Evolutionary conservation across 2,888 invertebrate species (phyloP), one percentile per base, ranked within the genome.

Genomic region (Caenorhabditis sp.): DNA sequence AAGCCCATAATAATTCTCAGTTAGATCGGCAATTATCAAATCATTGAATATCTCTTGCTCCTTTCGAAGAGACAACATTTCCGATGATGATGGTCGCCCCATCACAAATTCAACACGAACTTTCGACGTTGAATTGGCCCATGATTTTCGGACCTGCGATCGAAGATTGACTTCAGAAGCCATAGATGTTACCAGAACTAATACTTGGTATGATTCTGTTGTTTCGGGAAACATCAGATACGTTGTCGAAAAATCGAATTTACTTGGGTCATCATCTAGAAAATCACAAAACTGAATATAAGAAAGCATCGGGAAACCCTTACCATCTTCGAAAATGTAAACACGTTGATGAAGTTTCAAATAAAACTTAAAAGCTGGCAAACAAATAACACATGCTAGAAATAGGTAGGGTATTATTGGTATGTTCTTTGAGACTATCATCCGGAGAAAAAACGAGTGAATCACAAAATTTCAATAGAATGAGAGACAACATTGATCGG

Each of bases 1-100:
- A 31, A 81, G 61, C 43, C 69, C 65, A 66, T 81, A 81, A 58
- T 81, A 81, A 2, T 66, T 69, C 43, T 81, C 81, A 5, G 65
- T 62, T 4, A 78, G 12, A 59, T 79, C 71, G 0, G 73, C 62
- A 0, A 77, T 60, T 8, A 81, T 60, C 21, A 81, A 37, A 69
- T 81, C 81, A 19, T 70, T 64, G 63, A 64, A 67, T 0, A 57
- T 55, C 0, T 58, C 21, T 23, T 50, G 58, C 60, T 79, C 81
- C 51, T 50, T 26, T 19, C 31, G 26, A 21, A 64, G 54, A 12
- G 17, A 1, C 4, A 21, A 21, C 14, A 66, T 49, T 54, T 66
- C 60, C 27, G 27, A 36, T 10, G 24, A 6, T 36, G 57, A 17
- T 27, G 71, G 66, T 49, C 57, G 62, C 6, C 77, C 81, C 26